These are phyloP conservation scores for Temnothorax nylanderi DNA, from an alignment of 1,140 invertebrate genomes.

Conservation along the genomic window DNA sequence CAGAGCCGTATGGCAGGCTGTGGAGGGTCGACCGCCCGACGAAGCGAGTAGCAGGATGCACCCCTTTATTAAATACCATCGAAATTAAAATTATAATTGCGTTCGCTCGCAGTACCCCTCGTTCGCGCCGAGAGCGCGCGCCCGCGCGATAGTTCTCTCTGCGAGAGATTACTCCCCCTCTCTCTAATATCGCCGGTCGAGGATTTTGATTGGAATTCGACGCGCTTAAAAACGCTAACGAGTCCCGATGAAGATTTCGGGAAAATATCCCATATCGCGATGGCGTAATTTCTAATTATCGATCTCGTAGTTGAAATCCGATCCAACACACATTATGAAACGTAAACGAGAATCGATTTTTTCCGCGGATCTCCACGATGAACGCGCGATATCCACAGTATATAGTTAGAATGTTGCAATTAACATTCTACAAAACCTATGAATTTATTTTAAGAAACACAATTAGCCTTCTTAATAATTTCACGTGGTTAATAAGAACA, in stretches of 20 bases:
- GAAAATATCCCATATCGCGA: slow-evolving; percentile 41
- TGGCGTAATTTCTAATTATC: slow-evolving; percentile 49
- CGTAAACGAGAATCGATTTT: background rate
- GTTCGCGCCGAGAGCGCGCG: slow-evolving; percentile 57
- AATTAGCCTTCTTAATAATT: background rate
- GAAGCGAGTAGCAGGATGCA: slow-evolving; percentile 74
- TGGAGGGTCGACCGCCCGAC: slow-evolving; percentile 66
- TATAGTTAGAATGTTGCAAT: background rate
- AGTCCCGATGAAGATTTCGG: slow-evolving; percentile 52
- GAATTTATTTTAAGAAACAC: background rate
- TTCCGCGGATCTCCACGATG: background rate
- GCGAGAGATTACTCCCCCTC: slow-evolving; percentile 44
- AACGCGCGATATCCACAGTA: background rate
- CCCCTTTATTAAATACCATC: slow-evolving; percentile 86
- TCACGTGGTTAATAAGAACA: background rate
- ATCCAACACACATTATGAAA: background rate
- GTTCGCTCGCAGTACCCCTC: slow-evolving; percentile 79
- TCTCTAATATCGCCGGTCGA: slow-evolving; percentile 45
- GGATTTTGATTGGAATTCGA: slow-evolving; percentile 55
- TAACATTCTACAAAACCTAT: background rate
- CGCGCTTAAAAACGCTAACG: slow-evolving; percentile 54
- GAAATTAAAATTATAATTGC: slow-evolving; percentile 87
- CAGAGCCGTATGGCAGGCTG: slow-evolving; percentile 74
- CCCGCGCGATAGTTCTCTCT: slow-evolving; percentile 72
- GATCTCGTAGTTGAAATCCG: slow-evolving; percentile 12